Base-by-base conservation (phyloP, 2,888 invertebrate genomes). In the Heliothis peltigera region DNA sequence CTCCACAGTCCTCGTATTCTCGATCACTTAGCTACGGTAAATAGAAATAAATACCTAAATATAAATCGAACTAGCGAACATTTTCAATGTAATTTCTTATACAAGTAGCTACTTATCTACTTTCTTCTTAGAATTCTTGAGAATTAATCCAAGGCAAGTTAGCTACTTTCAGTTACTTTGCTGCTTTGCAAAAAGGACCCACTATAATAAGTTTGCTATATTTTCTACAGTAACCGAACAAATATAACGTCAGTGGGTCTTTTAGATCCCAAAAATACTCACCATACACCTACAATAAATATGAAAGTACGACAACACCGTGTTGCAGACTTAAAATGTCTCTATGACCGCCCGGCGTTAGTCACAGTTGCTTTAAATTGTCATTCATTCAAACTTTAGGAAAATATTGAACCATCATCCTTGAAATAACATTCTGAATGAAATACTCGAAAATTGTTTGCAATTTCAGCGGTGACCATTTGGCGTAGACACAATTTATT, bases 301-400 rank as follows among this genome's bases (percentile, higher is more conserved):
- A 32, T 6, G 28, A 25, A 55, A 52, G 35, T 47, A 22, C 39
- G n/a, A 46, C 70, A 56, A 53, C 56, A 55, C 70, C 25, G 22
- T 22, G 35, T 57, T 53, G 56, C 42, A 60, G 47, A 12, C 22
- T 5, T 61, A 43, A 55, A 66, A 62, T 49, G n/a, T 54, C 57
- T 73, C 70, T 63, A 7, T 42, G n/a, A n/a, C n/a, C 22, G 12
- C 19, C 8, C 12, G 4, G 19, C 28, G 51, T 68, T 68, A 39
- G 56, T 55, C 49, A 49, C 65, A 68, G 56, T 61, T 70, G 62
- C 54, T 70, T 67, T 49, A 46, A 65, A 74, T 43, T 64, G 59
- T 62, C 52, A 72, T 78, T 60, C 52, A 35, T 47, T 18, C n/a
- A 57, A 58, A 58, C 28, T 46, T 42, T 2, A 62, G 46, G 64